phyloP scores from a whole-genome alignment of 2,888 invertebrate species.

The Drosophila meridionalis region DNA sequence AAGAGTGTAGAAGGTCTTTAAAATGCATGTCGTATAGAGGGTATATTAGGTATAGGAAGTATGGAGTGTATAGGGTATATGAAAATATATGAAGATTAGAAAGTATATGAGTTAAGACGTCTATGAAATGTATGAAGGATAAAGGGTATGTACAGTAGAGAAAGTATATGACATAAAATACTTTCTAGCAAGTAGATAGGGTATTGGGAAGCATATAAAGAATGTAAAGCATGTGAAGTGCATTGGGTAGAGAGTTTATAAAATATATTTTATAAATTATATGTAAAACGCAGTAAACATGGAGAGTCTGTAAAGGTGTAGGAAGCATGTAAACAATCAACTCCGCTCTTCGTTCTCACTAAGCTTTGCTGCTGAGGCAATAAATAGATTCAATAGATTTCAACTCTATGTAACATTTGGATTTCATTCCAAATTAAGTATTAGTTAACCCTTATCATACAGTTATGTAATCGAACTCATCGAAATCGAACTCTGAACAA shows the following conservation, averaged over 20 bases:
- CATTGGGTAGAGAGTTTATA: neutral
- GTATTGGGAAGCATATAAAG: neutral
- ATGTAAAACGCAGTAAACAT: neutral
- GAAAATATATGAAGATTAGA: neutral
- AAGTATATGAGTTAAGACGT: neutral
- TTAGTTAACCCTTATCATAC: neutral
- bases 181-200: neutral
- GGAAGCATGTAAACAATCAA: neutral
- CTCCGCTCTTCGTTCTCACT: neutral
- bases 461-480: neutral
- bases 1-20: too few relatives aligned
- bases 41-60: neutral
- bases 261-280: neutral
- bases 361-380: neutral
- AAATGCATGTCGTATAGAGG: too few relatives aligned
- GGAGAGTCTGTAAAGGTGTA: neutral
- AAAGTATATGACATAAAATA: neutral
- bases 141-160: neutral
- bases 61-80: neutral
- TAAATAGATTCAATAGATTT: neutral
- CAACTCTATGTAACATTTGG: neutral
- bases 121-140: neutral
- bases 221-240: neutral
- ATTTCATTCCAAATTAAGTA: neutral
- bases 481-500: neutral